Evolutionary conservation across 30 jellyfish, hydroid and myxozoan genomes (phyloP).

Genomic region (Chrysaora quinquecirrha): DNA sequence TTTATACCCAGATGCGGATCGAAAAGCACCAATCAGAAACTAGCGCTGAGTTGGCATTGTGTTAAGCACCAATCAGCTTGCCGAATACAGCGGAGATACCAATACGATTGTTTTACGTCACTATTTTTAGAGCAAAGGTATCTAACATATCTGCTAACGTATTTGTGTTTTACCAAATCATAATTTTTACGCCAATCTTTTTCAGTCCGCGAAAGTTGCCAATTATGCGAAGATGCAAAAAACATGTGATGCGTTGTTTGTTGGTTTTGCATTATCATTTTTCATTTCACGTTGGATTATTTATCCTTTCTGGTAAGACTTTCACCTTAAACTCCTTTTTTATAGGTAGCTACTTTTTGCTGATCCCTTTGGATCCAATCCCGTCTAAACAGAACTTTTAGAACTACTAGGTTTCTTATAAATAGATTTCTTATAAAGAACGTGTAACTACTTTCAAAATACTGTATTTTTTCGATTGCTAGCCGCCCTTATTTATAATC

Average conservation of each 20-base stretch:
- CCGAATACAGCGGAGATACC: too few relatives aligned
- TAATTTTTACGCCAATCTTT: too few relatives aligned
- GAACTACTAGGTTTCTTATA: background rate
- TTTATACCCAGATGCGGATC: too few relatives aligned
- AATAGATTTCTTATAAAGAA: background rate
- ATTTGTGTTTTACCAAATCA: too few relatives aligned
- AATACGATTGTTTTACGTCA: too few relatives aligned
- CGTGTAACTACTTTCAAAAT: background rate
- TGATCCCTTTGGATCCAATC: background rate
- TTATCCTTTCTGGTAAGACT: slow-evolving; percentile 89
- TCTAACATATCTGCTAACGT: too few relatives aligned
- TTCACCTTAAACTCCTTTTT: background rate
- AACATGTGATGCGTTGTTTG: slow-evolving; percentile 84
- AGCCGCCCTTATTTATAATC: too few relatives aligned
- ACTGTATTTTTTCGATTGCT: background rate
- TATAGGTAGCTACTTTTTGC: background rate
- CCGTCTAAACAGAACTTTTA: background rate
- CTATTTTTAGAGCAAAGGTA: too few relatives aligned
- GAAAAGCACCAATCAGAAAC: too few relatives aligned
- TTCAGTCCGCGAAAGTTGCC: slow-evolving; percentile 95
- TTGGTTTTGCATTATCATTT: slow-evolving; percentile 78
- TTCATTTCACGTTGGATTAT: slow-evolving; percentile 75
- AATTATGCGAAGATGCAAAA: slow-evolving; percentile 89
- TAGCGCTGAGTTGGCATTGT: too few relatives aligned
- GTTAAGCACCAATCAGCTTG: too few relatives aligned